A percentile compares a stretch with the other conserved stretches of the same genome.
phyloP scores from a whole-genome alignment of 1,140 invertebrate species.

The Sitophilus oryzae region DNA sequence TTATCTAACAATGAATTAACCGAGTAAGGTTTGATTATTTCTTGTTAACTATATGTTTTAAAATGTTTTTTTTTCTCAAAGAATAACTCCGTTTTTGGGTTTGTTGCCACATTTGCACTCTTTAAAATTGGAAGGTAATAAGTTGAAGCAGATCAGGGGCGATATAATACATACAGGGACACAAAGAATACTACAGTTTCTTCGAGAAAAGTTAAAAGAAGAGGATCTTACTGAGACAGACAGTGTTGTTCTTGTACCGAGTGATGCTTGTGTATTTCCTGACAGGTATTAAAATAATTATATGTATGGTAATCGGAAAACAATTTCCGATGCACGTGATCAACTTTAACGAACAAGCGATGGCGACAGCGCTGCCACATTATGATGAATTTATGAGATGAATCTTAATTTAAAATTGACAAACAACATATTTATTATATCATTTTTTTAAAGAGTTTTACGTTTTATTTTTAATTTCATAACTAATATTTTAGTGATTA shows the following conservation, averaged over 20 bases:
- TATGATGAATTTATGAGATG: too few species aligned
- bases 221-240: slow-evolving; percentile 36
- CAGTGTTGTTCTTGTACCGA: slow-evolving; percentile 2
- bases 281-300: slow-evolving; percentile 54
- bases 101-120: slow-evolving; percentile 74
- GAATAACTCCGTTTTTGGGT: slow-evolving; percentile 69
- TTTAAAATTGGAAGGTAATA: slow-evolving; percentile 80
- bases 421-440: too few species aligned
- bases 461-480: too few species aligned
- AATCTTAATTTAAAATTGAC: too few species aligned
- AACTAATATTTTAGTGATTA: too few species aligned
- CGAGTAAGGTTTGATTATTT: slow-evolving; percentile 53
- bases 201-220: slow-evolving; percentile 54
- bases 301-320: not conserved
- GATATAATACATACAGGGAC: slow-evolving; percentile 79
- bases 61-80: not conserved
- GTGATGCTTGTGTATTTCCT: slow-evolving; percentile 48
- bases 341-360: too few species aligned
- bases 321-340: not conserved
- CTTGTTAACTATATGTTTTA: not conserved
- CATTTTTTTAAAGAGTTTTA: too few species aligned
- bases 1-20: slow-evolving; percentile 75
- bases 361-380: too few species aligned
- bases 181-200: slow-evolving; percentile 68
- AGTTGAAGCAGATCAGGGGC: slow-evolving; percentile 65